These are phyloP conservation scores for Acrobasis repandana DNA, from an alignment of 2,888 invertebrate genomes.

Conservation along the genomic window DNA sequence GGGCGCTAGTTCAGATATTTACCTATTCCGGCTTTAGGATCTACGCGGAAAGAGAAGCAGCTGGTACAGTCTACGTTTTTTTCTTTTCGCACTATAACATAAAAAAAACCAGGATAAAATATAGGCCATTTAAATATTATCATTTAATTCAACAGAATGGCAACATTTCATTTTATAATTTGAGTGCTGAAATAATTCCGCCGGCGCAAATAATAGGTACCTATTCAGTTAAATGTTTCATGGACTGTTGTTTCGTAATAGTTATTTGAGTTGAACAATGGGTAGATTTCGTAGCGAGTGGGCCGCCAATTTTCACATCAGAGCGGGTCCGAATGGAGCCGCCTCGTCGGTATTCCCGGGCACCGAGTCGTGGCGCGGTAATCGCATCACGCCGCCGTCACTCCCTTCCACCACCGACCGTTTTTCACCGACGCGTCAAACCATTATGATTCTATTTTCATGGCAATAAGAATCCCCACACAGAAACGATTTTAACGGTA, in stretches of 20 bases:
- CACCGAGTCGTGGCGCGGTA: constrained; percentile 86
- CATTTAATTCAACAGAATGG: too few relatives aligned
- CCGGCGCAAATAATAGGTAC: constrained; percentile 37
- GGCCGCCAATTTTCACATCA: constrained; percentile 76
- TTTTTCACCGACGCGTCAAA: constrained; percentile 77
- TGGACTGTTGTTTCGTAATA: constrained; percentile 76
- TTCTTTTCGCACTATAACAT: too few relatives aligned
- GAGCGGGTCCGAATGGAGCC: constrained; percentile 67
- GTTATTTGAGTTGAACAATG: constrained; percentile 79
- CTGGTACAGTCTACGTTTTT: too few relatives aligned
- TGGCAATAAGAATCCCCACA: constrained; percentile 58
- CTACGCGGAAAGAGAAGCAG: too few relatives aligned
- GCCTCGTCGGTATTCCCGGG: constrained; percentile 78
- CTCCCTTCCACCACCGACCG: constrained; percentile 48
- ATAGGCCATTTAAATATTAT: too few relatives aligned
- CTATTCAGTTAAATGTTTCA: constrained; percentile 58
- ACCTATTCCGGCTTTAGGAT: too few relatives aligned
- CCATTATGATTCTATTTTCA: constrained; percentile 78
- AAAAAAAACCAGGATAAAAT: too few relatives aligned
- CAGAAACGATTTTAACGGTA: constrained; percentile 55
- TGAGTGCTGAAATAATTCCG: constrained; percentile 35
- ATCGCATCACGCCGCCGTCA: constrained; percentile 83
- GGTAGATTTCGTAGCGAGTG: constrained; percentile 67
- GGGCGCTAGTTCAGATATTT: too few relatives aligned
- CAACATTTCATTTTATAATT: neutral